Base-by-base conservation (phyloP, 2,888 invertebrate genomes). In the Coecobrya sp. region DNA sequence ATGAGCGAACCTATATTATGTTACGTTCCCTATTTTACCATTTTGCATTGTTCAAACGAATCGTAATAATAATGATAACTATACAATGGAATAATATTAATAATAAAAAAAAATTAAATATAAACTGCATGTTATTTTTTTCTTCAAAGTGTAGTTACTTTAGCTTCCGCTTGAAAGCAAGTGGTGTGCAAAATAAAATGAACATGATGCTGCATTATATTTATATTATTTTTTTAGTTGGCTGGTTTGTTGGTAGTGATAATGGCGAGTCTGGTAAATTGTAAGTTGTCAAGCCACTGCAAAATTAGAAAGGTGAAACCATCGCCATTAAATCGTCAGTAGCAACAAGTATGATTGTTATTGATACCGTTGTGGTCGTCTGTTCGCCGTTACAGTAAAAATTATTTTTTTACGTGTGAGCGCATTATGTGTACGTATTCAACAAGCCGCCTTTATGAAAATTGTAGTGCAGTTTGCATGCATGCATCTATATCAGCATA, bases 281-380 rank as follows among this genome's bases (percentile, higher is more conserved):
- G 81, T 73, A 86, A 76, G 59, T 87, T 87, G 87, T 87, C 87
- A 87, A 79, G 76, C 59, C 76, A 76, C 45, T 87, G 87, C 65
- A 65, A 85, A 87, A 76, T 76, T 87, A 87, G 87, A 87, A 87
- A 87, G 87, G 87, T 76, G 87, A 87, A 87, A 87, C 87, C 49
- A 73, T 45, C 73, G 22, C 19, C 45, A 73, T 42, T n/a, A n/a
- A n/a, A n/a, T 36, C 62, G 62, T 25, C 62, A n/a, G 25, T 25
- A 1, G 62, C 36, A 16, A 36, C 68, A n/a, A 36, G 68, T 36
- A n/a, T 70, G n/a, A 70, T 36, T 3, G 25, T 25, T 62, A 62
- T 62, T 62, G 25, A 62, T 62, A 62, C 62, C 13, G 62, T 62
- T 25, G 62, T 4, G 5, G 10, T 42, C 42, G 42, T 42, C 42